A percentile compares a stretch with the other conserved stretches of the same genome.
These are phyloP conservation scores for Empidonax traillii DNA, from an alignment of 2,113 vertebrate genomes.

Conservation along the genomic window DNA sequence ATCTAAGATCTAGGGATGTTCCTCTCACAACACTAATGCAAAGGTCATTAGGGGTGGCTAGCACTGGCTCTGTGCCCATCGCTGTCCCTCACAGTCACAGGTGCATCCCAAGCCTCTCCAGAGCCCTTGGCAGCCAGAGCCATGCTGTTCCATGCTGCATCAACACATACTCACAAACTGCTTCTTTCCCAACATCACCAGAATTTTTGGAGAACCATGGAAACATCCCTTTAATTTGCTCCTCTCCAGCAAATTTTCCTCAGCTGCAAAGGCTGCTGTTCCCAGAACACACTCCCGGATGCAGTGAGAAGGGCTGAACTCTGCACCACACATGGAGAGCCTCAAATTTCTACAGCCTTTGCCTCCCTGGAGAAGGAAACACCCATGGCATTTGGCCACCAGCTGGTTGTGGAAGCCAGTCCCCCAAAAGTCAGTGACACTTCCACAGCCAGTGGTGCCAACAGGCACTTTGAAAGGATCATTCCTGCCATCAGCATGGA, in stretches of 20 bases:
- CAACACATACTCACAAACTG: rapidly evolving
- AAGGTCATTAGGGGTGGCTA: background rate
- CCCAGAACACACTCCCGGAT: rapidly evolving
- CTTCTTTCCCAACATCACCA: background rate
- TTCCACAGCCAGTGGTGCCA: background rate
- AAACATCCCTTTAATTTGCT: background rate
- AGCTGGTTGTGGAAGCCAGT: background rate
- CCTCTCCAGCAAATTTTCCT: background rate
- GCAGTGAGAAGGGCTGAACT: rapidly evolving
- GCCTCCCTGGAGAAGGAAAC: background rate
- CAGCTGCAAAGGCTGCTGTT: background rate
- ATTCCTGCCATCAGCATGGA: rapidly evolving
- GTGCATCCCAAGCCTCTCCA: background rate
- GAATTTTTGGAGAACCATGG: background rate
- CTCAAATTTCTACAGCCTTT: background rate
- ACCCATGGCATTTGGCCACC: rapidly evolving
- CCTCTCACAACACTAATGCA: background rate
- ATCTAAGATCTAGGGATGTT: background rate
- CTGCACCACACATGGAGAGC: background rate
- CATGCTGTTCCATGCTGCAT: background rate
- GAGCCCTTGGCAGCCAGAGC: background rate
- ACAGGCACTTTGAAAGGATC: rapidly evolving
- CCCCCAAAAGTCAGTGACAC: background rate
- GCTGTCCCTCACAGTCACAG: background rate
- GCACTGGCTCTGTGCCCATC: background rate